Conservation (phyloP, 1,140 invertebrate genomes). For the Battus philenor region DNA sequence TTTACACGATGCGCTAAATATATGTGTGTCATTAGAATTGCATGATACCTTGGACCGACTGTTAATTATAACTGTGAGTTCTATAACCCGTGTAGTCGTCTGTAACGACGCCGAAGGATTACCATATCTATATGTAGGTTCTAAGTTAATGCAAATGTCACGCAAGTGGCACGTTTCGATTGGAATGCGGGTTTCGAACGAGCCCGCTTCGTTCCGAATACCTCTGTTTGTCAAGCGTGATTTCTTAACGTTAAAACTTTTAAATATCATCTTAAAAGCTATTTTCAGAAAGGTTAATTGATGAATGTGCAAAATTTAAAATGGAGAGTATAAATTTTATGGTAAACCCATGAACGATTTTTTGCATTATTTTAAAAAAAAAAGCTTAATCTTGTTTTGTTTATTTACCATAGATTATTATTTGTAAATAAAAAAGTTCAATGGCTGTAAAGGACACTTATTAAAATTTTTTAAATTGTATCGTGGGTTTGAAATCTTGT, state of each 20-base stretch:
- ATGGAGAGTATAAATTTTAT: too few relatives aligned
- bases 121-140: conserved; percentile 33
- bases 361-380: too few relatives aligned
- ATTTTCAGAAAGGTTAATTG: background rate
- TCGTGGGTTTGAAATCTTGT: too few relatives aligned
- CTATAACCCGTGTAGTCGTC: conserved; percentile 22
- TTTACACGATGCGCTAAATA: background rate
- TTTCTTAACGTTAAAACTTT: conserved; percentile 1
- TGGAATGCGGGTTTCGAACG: conserved; percentile 54
- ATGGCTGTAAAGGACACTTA: too few relatives aligned
- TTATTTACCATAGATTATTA: too few relatives aligned
- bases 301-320: too few relatives aligned
- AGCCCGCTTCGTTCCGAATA: conserved; percentile 45
- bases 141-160: conserved; percentile 55
- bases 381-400: too few relatives aligned
- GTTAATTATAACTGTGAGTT: conserved; percentile 19
- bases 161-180: conserved; percentile 45
- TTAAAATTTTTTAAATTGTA: too few relatives aligned
- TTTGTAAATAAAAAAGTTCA: too few relatives aligned
- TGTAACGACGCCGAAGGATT: conserved; percentile 20
- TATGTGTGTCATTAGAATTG: background rate
- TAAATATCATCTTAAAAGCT: background rate
- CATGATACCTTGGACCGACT: background rate
- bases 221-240: conserved; percentile 7
- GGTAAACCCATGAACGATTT: too few relatives aligned